Evolutionary conservation across 1,140 invertebrate genomes (phyloP).

Genomic region (Cotesia chilonis): DNA sequence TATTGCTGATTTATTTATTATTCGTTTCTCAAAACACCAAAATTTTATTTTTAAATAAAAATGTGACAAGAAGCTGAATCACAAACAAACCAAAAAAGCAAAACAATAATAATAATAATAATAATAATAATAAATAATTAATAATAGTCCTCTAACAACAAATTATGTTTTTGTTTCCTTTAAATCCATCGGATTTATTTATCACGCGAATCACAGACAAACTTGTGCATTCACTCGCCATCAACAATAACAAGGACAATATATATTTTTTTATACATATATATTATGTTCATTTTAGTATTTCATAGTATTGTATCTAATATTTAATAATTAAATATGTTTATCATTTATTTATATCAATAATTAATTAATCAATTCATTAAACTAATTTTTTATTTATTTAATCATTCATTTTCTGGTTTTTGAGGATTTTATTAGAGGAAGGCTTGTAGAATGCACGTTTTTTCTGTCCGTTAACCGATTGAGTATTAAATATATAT

Average conservation of each 20-base stretch:
- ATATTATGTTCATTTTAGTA: too few relatives aligned
- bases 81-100: too few relatives aligned
- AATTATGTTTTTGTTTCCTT: not conserved
- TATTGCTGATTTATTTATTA: too few relatives aligned
- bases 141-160: not conserved
- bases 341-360: too few relatives aligned
- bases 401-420: not conserved
- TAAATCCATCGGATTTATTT: not conserved
- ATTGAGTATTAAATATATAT: slow-evolving; percentile 17
- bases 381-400: too few relatives aligned
- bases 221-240: slow-evolving; percentile 27
- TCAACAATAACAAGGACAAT: slow-evolving; percentile 1
- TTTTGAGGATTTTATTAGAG: slow-evolving; percentile 6
- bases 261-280: not conserved
- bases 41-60: too few relatives aligned
- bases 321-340: too few relatives aligned
- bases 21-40: too few relatives aligned
- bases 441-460: slow-evolving; percentile 16
- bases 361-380: too few relatives aligned
- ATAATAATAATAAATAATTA: too few relatives aligned
- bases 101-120: not conserved
- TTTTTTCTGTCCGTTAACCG: slow-evolving; percentile 10
- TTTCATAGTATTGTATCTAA: too few relatives aligned
- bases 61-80: too few relatives aligned
- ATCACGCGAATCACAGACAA: slow-evolving; percentile 32